These are phyloP conservation scores for Lithophane socia DNA, from an alignment of 2,888 invertebrate genomes.

Conservation along the genomic window DNA sequence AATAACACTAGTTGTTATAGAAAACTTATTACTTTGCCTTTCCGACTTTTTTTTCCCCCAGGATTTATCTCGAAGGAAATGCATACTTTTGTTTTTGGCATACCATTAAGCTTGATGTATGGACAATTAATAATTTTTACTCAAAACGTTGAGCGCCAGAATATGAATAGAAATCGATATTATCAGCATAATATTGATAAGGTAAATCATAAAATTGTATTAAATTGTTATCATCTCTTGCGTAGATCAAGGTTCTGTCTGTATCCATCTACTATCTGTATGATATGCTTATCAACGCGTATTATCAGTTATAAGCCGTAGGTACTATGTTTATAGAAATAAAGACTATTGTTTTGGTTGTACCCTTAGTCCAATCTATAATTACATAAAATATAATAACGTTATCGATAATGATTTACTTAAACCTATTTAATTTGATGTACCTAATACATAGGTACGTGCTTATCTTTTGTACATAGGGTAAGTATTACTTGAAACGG, in stretches of 20 bases:
- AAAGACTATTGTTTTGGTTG: conserved; percentile 38
- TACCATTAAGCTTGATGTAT: not conserved
- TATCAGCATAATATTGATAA: conserved; percentile 34
- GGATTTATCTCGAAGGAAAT: not conserved
- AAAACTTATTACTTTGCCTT: too few relatives aligned
- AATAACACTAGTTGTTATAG: too few relatives aligned
- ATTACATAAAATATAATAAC: conserved; percentile 37
- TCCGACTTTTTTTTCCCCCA: too few relatives aligned
- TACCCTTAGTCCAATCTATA: conserved; percentile 16
- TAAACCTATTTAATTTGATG: conserved; percentile 8
- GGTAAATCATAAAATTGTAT: conserved; percentile 15
- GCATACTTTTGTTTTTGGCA: not conserved
- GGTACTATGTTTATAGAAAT: conserved; percentile 25
- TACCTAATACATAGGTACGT: not conserved
- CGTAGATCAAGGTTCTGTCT: conserved; percentile 21
- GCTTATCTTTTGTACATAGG: conserved; percentile 11
- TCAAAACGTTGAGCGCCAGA: not conserved
- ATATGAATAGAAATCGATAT: not conserved
- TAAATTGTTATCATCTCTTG: conserved; percentile 33
- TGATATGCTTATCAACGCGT: conserved; percentile 15
- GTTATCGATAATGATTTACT: conserved; percentile 29
- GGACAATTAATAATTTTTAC: not conserved
- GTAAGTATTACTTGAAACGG: not conserved
- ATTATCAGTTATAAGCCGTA: conserved; percentile 1
- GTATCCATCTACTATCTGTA: too few relatives aligned